Conservation (phyloP, 2,888 invertebrate genomes). For the Lepidonotus clava region DNA sequence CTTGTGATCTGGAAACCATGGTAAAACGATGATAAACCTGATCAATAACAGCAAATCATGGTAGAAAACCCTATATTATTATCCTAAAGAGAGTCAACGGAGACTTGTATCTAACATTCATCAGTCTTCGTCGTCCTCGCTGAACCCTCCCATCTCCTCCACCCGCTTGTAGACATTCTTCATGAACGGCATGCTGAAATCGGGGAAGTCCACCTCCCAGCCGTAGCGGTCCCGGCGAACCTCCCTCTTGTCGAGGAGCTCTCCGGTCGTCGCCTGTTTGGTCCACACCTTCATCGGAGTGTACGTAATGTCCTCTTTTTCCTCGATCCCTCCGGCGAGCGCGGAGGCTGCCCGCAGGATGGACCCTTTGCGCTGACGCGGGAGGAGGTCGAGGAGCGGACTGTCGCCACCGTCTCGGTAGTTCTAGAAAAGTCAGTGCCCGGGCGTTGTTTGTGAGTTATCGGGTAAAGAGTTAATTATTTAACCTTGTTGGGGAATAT, state of each 20-base stretch:
- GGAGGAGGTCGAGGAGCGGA: slow-evolving; percentile 45
- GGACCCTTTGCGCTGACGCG: slow-evolving; percentile 75
- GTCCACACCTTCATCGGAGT: slow-evolving; percentile 78
- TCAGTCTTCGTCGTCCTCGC: slow-evolving; percentile 66
- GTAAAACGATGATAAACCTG: too few species aligned
- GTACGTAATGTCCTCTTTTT: slow-evolving; percentile 78
- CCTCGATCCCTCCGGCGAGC: slow-evolving; percentile 77
- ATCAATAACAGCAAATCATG: too few species aligned
- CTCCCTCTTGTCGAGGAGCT: slow-evolving; percentile 74
- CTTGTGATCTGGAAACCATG: too few species aligned
- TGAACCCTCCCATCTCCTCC: slow-evolving; percentile 69
- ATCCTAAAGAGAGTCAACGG: too few species aligned
- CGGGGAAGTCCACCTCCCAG: slow-evolving; percentile 80
- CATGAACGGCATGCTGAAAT: slow-evolving; percentile 79
- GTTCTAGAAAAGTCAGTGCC: too few species aligned
- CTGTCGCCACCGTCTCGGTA: slow-evolving; percentile 26
- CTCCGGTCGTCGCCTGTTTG: slow-evolving; percentile 75
- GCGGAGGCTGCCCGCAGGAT: slow-evolving; percentile 78
- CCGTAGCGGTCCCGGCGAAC: slow-evolving; percentile 76
- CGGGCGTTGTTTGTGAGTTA: too few species aligned
- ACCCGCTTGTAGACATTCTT: slow-evolving; percentile 75
- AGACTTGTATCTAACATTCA: too few species aligned
- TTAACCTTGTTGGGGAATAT: too few species aligned
- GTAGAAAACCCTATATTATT: too few species aligned
- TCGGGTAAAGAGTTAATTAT: too few species aligned